A percentile compares a stretch with the other conserved stretches of the same genome.
phyloP scores from a whole-genome alignment of 2,113 vertebrate species.

The Trematomus loennbergii region DNA sequence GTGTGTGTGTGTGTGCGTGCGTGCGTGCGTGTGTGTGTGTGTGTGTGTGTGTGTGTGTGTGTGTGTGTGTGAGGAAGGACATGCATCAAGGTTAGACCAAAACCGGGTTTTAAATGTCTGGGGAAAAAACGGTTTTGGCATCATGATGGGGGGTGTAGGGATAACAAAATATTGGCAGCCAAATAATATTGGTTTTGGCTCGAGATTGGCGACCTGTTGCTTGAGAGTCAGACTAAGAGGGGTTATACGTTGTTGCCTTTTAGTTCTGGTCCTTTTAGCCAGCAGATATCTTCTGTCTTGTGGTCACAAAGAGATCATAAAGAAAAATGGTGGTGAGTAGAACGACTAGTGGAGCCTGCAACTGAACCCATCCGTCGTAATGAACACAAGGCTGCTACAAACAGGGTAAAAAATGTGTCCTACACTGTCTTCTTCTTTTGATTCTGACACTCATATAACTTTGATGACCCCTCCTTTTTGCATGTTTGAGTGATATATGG shows the following conservation, averaged over 20 bases:
- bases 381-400: background rate
- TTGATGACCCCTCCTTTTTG: background rate
- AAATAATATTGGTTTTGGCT: background rate
- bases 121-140: background rate
- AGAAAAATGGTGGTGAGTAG: background rate
- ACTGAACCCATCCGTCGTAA: too few species aligned
- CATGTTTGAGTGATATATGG: too few species aligned
- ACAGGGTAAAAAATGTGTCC: background rate
- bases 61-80: constrained; percentile 2
- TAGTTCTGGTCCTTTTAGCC: background rate
- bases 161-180: background rate
- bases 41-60: too few species aligned
- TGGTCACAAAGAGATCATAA: constrained; percentile 8
- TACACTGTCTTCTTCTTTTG: background rate
- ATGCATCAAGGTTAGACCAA: background rate
- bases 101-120: background rate
- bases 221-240: background rate
- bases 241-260: background rate
- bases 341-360: too few species aligned
- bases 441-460: background rate
- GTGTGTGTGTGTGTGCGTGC: background rate
- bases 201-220: background rate
- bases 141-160: background rate
- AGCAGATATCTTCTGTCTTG: background rate
- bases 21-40: background rate